Base-by-base conservation (phyloP, 2,888 invertebrate species). In the Crioceris asparagi region DNA sequence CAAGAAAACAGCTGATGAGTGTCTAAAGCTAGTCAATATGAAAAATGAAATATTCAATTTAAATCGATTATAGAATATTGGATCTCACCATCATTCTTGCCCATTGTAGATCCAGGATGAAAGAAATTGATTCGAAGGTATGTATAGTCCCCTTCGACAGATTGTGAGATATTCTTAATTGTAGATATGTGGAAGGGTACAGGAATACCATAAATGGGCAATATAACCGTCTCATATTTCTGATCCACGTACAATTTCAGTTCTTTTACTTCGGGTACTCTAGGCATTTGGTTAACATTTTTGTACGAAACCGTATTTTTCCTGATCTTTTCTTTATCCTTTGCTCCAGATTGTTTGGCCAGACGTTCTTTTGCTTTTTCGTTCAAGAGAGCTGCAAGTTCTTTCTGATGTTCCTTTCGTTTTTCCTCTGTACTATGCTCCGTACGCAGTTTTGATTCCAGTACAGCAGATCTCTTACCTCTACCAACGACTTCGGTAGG, bases 111-210 rank as follows among this genome's bases (percentile, higher is more conserved):
- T 14, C 97, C 98, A 19, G 98, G 98, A 66, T 96, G 94, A 68
- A 93, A 96, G 66, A 98, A 98, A 66, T 98, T 98, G 55, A 98
- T 86, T 61, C 87, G 81, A 50, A 98, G 77, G 66, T 98, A 99
- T 0, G 97, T 97, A 67, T 94, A 97, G 65, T 97, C 97, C 4
- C 98, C 94, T 67, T 99, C 98, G 10, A 97, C 91, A 0, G 94
- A 93, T 65, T 94, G 92, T 1, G 94, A 94, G 56, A 97, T 94
- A 63, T 98, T 98, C 71, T 98, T 98, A 36, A 99, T 91, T 4
- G 93, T 97, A 3, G 96, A 93, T 61, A 99, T 98, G 63, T 99
- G 98, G 65, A 93, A 98, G 36, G 98, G 97, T 42, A 93, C 92
- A 1, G 96, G 85, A 30, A 91, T 72, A 8, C 97, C 97, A 69